A percentile compares a stretch with the other conserved stretches of the same genome.
These are phyloP conservation scores for Leptodactylus fallax DNA, from an alignment of 2,797 vertebrate species.

Conservation along the genomic window DNA sequence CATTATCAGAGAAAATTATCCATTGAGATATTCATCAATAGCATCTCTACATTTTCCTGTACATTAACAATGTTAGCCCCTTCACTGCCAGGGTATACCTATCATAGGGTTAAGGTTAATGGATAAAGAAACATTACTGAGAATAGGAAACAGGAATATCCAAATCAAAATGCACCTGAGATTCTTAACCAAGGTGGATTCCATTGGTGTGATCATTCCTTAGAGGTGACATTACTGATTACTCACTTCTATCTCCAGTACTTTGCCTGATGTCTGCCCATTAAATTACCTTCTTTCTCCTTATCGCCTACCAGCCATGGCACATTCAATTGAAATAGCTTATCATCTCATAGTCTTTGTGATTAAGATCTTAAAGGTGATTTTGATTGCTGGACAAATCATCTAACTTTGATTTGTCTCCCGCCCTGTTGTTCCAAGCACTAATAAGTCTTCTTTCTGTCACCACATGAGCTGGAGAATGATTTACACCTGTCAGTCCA, in stretches of 20 bases:
- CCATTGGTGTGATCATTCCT: constrained; percentile 13
- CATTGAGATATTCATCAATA: background rate
- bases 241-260: constrained; percentile 15
- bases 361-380: constrained; percentile 31
- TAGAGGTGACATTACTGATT: constrained; percentile 36
- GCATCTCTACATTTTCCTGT: background rate
- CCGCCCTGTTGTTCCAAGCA: constrained; percentile 15
- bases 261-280: constrained; percentile 39
- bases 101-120: background rate
- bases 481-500: background rate
- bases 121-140: too few species aligned
- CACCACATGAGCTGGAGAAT: background rate
- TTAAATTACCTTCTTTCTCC: constrained; percentile 20
- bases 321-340: constrained; percentile 28
- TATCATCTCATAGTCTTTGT: constrained; percentile 19
- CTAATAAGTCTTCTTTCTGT: constrained; percentile 11
- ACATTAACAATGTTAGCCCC: background rate
- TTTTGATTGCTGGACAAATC: constrained; percentile 28
- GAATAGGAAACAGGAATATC: background rate
- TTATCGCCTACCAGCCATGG: constrained; percentile 24
- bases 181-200: background rate
- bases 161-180: background rate
- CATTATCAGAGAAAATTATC: too few species aligned
- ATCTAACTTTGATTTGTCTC: constrained; percentile 32
- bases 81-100: background rate